Base-by-base conservation (phyloP, 2,113 vertebrate species). In the Osmerus mordax region DNA sequence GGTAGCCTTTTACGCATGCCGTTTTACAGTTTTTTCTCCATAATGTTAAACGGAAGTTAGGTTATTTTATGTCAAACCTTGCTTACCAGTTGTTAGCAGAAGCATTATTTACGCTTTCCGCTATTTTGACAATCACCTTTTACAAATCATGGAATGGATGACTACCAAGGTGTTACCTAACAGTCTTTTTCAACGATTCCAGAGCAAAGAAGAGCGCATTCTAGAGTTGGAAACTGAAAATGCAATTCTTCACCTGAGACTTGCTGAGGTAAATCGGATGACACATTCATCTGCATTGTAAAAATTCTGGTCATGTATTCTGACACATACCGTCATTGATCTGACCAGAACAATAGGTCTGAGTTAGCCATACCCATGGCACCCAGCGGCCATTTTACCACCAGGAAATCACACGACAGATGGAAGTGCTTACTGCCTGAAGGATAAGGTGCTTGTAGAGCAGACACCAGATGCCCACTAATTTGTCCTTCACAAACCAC, bases 141-240 rank as follows among this genome's bases (percentile, higher is more conserved):
- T 2, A 62, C 21, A 54, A 23, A 11, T 41, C 51, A 25, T 62
- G 55, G 14, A 54, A 61, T 6, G 13, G 18, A 61, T 19, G 15
- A 41, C 36, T 21, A 60, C 1, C 25, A 2, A 19, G 32, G 4
- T 25, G 32, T 51, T 25, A 14, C 25, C 12, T 56, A 54, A 65
- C 55, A 56, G n/a, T 51, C 25, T 72, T 13, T 19, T 25, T 4
- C 8, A 21, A 54, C 16, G 16, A 58, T 78, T 78, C 62, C 59
- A 95, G 94, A 79, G 86, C 76, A 94, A 93, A 93, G 94, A 96
- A 84, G 95, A 96, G 80, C 85, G 89, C 64, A 94, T 94, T 79
- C 76, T 93, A 70, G 90, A 94, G 16, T 83, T 97, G 82, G 94
- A 95, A 83, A 94, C 91, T 0, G 92, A 95, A 80, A 97, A 96